Evolutionary conservation across 2,888 invertebrate species (phyloP).

Genomic region (Protodeltote pygarga): DNA sequence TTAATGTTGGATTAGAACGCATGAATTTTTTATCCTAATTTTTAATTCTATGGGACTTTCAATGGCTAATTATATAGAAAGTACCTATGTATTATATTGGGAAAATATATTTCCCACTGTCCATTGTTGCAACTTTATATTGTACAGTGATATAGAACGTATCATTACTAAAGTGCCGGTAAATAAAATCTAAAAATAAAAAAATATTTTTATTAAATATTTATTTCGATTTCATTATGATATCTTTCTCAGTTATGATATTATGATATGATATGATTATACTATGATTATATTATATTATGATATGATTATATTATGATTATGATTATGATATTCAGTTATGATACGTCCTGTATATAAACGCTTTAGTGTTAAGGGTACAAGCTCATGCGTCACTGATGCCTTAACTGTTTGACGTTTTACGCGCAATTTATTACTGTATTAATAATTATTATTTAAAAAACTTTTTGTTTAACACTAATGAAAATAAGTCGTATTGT

Average conservation of each 20-base stretch:
- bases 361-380: conserved; percentile 48
- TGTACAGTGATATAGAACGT: no score
- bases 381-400: conserved; percentile 46
- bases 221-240: no score
- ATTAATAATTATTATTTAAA: conserved; percentile 31
- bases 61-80: no score
- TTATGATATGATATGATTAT: no score
- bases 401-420: conserved; percentile 48
- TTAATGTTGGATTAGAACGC: no score
- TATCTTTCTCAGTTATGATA: no score
- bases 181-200: no score
- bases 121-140: conserved; percentile 38
- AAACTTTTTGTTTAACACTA: conserved; percentile 43
- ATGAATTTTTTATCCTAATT: no score
- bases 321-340: conserved; percentile 9
- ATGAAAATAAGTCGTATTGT: conserved; percentile 21
- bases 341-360: conserved; percentile 4
- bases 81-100: not conserved
- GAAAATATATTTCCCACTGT: conserved; percentile 26
- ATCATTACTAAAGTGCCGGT: no score
- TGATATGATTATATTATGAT: not conserved
- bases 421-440: no score
- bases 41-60: no score
- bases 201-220: no score
- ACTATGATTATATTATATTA: conserved; percentile 18